Evolutionary conservation across 2,888 invertebrate species (phyloP), one percentile per base, ranked within the genome.

Genomic region (Sphinx pinastri): DNA sequence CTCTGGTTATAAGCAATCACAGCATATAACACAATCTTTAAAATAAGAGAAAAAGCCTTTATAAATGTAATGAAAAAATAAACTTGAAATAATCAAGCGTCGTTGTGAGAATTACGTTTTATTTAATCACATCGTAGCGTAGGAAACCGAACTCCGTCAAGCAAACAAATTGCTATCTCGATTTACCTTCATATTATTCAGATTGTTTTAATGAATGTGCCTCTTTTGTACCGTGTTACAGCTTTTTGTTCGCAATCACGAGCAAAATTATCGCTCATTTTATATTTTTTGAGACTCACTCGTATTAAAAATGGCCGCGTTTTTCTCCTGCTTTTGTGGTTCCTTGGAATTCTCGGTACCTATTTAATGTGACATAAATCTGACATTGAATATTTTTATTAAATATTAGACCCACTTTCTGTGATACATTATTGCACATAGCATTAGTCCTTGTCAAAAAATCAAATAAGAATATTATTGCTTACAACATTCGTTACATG

Each of bases 141-240:
- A 38, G 74, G 74, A 71, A 70, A 57, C 38, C 25, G 74, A 76
- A 71, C 74, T 68, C 70, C 45, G 10, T 63, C 16, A 57, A 49
- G 57, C 54, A 70, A 70, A 70, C 66, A 70, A 80, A 83, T 82
- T 84, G 79, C 72, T 72, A 69, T 79, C 73, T 72, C 70, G 75
- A 80, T 81, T 81, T 47, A 78, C 77, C 71, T 75, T 73, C 72
- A 60, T 79, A 76, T 79, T 57, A 55, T 67, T 57, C 54, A 51
- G 47, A 74, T 70, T 70, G 25, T 76, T 81, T 77, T 79, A 82
- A 81, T 81, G 79, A 79, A 77, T 74, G 72, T 72, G 31, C 51
- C 54, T 63, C 67, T 68, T 59, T 67, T 59, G 57, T 58, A 57
- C 31, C 14, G 6, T 16, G 16, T 16, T 38, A 49, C n/a, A 31